phyloP scores from a whole-genome alignment of 1,140 invertebrate genomes.

The Belonocnema kinseyi region DNA sequence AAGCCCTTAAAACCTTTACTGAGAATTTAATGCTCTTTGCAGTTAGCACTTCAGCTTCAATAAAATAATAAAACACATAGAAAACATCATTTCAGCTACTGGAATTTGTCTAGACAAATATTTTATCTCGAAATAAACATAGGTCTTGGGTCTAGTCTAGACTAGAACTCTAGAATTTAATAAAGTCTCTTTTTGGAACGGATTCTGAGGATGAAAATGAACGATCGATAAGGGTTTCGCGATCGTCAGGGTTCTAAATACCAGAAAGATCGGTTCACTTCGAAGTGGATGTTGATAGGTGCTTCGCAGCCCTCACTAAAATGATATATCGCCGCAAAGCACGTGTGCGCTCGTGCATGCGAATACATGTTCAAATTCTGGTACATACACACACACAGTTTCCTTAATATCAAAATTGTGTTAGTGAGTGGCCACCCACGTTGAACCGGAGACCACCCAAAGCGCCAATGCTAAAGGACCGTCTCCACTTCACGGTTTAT shows the following conservation, averaged over 20 bases:
- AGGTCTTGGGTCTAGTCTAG: too few species aligned
- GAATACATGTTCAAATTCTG: constrained; percentile 4
- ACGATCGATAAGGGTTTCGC: constrained; percentile 3
- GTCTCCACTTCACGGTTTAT: constrained; percentile 53
- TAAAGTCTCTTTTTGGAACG: too few species aligned
- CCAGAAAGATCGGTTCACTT: constrained; percentile 19
- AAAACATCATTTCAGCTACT: too few species aligned
- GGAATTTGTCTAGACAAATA: too few species aligned
- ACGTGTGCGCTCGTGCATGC: constrained; percentile 35
- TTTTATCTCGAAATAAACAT: too few species aligned
- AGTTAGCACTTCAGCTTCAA: too few species aligned
- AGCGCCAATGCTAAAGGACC: constrained; percentile 48
- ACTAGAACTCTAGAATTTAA: too few species aligned
- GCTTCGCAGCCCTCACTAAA: constrained; percentile 48
- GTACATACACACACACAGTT: constrained; percentile 35
- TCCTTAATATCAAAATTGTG: constrained; percentile 71
- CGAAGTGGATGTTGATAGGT: constrained; percentile 30
- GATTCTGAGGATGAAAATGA: not conserved
- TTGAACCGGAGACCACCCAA: constrained; percentile 59
- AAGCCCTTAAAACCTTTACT: too few species aligned
- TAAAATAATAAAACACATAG: too few species aligned
- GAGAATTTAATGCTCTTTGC: too few species aligned
- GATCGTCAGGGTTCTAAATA: constrained; percentile 14
- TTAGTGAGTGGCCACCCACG: constrained; percentile 67
- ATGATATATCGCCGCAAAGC: constrained; percentile 59